Percentiles rank a stretch among this genome's conserved stretches.
These are phyloP conservation scores for Fissipunctia ypsillon DNA, from an alignment of 2,888 invertebrate genomes.

Conservation along the genomic window DNA sequence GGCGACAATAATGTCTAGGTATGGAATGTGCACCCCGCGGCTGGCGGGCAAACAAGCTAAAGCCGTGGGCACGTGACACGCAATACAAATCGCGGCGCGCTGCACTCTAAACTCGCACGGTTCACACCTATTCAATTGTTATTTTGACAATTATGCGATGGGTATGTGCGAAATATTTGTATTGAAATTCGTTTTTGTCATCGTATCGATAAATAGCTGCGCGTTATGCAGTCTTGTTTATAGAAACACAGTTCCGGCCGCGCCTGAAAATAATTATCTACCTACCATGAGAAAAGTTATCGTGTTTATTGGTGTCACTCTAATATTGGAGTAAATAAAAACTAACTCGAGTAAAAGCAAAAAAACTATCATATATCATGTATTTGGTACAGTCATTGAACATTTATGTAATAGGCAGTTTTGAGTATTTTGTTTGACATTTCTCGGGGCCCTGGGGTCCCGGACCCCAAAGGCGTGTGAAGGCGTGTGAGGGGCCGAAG, in stretches of 20 bases:
- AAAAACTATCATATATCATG: not conserved
- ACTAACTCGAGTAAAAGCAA: not conserved
- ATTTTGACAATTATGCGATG: constrained; percentile 57
- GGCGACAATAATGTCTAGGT: constrained; percentile 68
- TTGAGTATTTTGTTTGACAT: no score
- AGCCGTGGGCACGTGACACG: constrained; percentile 81
- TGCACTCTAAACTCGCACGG: constrained; percentile 60
- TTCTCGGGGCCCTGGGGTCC: no score
- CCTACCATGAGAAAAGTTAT: not conserved
- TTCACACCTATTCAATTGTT: constrained; percentile 62
- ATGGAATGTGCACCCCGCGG: constrained; percentile 73
- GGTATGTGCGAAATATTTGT: constrained; percentile 17
- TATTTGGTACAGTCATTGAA: not conserved
- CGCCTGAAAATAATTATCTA: not conserved
- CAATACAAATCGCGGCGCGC: constrained; percentile 70
- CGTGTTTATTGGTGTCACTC: not conserved
- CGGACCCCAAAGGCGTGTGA: no score
- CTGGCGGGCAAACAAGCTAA: constrained; percentile 78
- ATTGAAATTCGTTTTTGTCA: not conserved
- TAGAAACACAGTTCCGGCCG: not conserved
- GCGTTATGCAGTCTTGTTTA: not conserved
- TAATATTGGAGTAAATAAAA: not conserved
- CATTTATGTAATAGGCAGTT: not conserved
- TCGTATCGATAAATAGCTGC: not conserved
- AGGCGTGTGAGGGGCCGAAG: no score